A percentile compares a stretch with the other conserved stretches of the same genome.
These are phyloP conservation scores for Diadophis punctatus DNA, from an alignment of 2,113 vertebrate species.

Conservation along the genomic window DNA sequence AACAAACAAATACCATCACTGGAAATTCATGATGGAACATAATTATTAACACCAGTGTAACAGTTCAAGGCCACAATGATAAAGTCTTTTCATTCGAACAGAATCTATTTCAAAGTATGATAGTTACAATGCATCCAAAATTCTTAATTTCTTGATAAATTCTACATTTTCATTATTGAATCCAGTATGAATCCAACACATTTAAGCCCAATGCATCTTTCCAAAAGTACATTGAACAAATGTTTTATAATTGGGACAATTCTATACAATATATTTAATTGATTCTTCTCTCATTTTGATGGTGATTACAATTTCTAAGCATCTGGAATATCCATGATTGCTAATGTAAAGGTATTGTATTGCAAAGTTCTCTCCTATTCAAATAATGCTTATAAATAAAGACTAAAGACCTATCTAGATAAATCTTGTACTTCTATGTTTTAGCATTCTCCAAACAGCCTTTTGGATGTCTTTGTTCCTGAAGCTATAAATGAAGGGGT, in stretches of 20 bases:
- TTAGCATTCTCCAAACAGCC: background rate
- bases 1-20: background rate
- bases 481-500: slow-evolving; percentile 1
- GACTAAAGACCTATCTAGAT: background rate
- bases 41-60: no score
- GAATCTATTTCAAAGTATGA: background rate
- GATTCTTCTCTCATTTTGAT: background rate
- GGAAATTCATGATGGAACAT: no score
- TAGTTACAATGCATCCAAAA: background rate
- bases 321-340: background rate
- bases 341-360: background rate
- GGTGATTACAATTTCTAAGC: background rate
- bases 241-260: background rate
- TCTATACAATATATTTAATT: background rate
- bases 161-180: background rate
- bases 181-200: background rate
- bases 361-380: background rate
- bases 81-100: background rate
- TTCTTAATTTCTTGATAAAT: background rate
- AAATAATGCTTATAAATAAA: background rate
- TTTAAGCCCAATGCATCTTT: background rate
- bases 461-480: background rate
- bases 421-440: background rate
- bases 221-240: background rate
- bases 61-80: background rate